Conservation (phyloP, 1,140 invertebrate species). For the Drosophila lacertosa region DNA sequence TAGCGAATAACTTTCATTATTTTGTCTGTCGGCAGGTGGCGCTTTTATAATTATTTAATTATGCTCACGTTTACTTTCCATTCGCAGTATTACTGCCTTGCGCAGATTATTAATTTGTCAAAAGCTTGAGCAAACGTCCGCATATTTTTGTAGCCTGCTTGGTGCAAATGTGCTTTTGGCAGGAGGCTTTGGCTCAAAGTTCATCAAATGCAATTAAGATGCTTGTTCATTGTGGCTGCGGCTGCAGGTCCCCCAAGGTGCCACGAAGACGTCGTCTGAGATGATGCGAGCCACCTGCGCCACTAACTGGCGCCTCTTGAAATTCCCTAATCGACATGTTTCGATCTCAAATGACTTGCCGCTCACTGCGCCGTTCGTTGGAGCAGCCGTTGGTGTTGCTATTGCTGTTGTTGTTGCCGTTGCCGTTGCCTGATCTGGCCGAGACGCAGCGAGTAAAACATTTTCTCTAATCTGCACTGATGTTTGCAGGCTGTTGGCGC, state of each 20-base stretch:
- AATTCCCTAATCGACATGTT: slow-evolving; percentile 83
- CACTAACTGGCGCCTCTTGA: slow-evolving; percentile 79
- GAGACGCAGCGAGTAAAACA: slow-evolving; percentile 70
- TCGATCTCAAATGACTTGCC: slow-evolving; percentile 79
- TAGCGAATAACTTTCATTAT: too few relatives aligned
- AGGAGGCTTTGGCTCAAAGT: slow-evolving; percentile 70
- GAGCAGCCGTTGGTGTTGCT: slow-evolving; percentile 28
- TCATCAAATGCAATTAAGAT: slow-evolving; percentile 84
- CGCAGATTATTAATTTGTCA: slow-evolving; percentile 38
- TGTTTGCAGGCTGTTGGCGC: slow-evolving; percentile 52
- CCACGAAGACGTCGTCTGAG: slow-evolving; percentile 26
- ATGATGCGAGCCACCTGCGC: slow-evolving; percentile 75
- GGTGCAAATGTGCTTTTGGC: slow-evolving; percentile 69
- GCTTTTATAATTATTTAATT: not conserved
- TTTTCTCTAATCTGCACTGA: slow-evolving; percentile 80
- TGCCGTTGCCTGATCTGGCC: slow-evolving; percentile 37
- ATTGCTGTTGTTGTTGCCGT: slow-evolving; percentile 27
- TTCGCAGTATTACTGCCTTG: slow-evolving; percentile 14
- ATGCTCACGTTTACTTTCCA: slow-evolving; percentile 6
- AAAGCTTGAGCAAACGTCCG: slow-evolving; percentile 1
- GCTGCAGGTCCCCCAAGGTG: slow-evolving; percentile 67
- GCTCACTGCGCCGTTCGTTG: slow-evolving; percentile 32
- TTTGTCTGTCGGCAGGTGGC: too few relatives aligned
- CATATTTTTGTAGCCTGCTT: slow-evolving; percentile 34
- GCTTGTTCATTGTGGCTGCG: slow-evolving; percentile 63